These are phyloP conservation scores for Amphiprion clarkii DNA, from an alignment of 2,797 vertebrate species.

Conservation along the genomic window DNA sequence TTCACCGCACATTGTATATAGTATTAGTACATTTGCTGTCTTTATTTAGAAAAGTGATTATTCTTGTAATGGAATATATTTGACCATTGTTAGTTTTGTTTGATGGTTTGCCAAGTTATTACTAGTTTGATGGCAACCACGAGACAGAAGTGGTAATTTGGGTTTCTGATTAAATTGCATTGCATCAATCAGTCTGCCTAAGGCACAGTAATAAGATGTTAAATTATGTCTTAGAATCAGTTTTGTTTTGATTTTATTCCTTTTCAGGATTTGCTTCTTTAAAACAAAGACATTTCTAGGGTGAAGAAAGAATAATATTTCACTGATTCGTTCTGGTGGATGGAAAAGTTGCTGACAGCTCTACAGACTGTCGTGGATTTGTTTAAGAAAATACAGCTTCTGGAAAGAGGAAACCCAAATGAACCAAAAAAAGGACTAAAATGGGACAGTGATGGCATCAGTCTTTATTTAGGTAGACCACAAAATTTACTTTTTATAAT, in stretches of 20 bases:
- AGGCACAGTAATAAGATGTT: constrained; percentile 8
- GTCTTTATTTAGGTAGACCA: constrained; percentile 60
- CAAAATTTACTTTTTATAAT: constrained; percentile 51
- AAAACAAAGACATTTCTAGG: not conserved
- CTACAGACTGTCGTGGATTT: constrained; percentile 8
- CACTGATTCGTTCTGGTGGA: constrained; percentile 18
- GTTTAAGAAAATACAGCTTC: constrained; percentile 33
- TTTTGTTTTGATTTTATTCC: constrained; percentile 14
- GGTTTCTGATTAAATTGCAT: constrained; percentile 20
- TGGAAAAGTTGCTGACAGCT: constrained; percentile 5
- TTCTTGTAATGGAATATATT: constrained; percentile 21
- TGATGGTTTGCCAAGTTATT: constrained; percentile 35
- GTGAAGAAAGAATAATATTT: constrained; percentile 22
- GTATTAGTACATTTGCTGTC: constrained; percentile 8
- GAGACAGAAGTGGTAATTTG: constrained; percentile 6
- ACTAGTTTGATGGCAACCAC: constrained; percentile 20
- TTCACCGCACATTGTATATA: constrained; percentile 18
- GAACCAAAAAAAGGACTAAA: constrained; percentile 54
- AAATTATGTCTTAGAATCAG: not conserved
- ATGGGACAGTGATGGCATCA: constrained; percentile 55
- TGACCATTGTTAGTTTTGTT: constrained; percentile 36
- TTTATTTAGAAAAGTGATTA: constrained; percentile 38
- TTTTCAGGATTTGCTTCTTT: constrained; percentile 12
- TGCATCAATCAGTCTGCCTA: not conserved
- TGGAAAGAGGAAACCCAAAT: constrained; percentile 46